Base-by-base conservation (phyloP, 2,797 vertebrate genomes). In the Oreochromis grahami region DNA sequence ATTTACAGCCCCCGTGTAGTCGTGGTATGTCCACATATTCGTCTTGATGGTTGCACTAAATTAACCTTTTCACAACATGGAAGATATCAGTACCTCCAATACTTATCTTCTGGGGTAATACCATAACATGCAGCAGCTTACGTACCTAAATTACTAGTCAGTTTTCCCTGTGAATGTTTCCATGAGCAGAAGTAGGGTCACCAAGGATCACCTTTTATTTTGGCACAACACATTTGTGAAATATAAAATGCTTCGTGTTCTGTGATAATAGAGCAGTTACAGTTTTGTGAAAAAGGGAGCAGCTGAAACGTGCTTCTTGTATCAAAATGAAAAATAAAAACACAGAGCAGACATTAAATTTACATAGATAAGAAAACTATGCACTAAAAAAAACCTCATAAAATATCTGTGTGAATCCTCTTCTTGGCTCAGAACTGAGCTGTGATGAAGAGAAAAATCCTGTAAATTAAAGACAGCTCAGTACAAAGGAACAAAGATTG, bases 381-480 rank as follows among this genome's bases (percentile, higher is more conserved):
- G 21, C 43, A 68, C 78, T 65, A 50, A 79, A 76, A 68, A 72
- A 34, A 70, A 26, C 74, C 15, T 50, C 48, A 85, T 36, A 70
- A 77, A 82, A 53, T 6, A 11, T 2, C 36, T 26, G 21, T 74
- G 79, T 29, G 72, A 52, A 45, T 17, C 14, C 70, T 86, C 77
- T 68, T 74, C n/a, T 41, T 3, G 29, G 11, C 72, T 78, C 48
- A 45, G 32, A 87, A 78, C 87, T 60, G 5, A 86, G 68, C 89
- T 88, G 83, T 3, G 58, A 83, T 89, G 85, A 90, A 90, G 86
- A 92, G 78, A 87, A 82, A 83, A 83, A 11, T 86, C 83, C 79
- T 78, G 82, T 88, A 91, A 85, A 89, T 87, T 29, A 90, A 88
- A 89, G 81, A 72, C 82, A 81, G 84, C 80, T 86, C 79, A n/a